Conservation (phyloP, 2,888 invertebrate genomes). For the Eupithecia exiguata region DNA sequence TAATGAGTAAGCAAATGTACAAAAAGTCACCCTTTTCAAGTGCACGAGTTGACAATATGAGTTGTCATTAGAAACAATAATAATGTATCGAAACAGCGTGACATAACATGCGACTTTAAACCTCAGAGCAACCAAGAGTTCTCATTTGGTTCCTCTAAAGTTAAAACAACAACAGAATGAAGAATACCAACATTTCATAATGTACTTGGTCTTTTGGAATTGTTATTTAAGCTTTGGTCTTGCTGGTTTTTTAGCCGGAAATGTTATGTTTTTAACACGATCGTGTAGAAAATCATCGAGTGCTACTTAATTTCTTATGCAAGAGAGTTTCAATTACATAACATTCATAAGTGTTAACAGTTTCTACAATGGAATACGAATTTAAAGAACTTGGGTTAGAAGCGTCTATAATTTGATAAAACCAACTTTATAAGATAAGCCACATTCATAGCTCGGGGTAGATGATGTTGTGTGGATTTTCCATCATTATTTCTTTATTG, state of each 20-base stretch:
- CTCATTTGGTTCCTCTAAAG: no score
- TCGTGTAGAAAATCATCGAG: constrained; percentile 20
- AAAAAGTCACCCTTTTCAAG: neutral
- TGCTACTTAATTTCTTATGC: constrained; percentile 10
- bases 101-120: neutral
- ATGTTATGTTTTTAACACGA: constrained; percentile 1
- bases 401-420: neutral
- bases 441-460: neutral
- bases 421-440: neutral
- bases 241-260: neutral
- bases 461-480: no score
- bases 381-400: neutral
- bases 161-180: neutral
- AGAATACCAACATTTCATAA: neutral
- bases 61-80: neutral
- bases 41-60: neutral
- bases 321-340: constrained; percentile 31
- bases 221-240: neutral
- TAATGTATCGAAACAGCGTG: neutral
- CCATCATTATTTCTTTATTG: no score
- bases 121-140: no score
- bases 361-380: constrained; percentile 20
- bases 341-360: constrained; percentile 17
- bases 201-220: no score
- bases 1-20: neutral